Evolutionary conservation across 2,113 vertebrate genomes (phyloP), one percentile per base, ranked within the genome.

Genomic region (Herpetotheres cachinnans): DNA sequence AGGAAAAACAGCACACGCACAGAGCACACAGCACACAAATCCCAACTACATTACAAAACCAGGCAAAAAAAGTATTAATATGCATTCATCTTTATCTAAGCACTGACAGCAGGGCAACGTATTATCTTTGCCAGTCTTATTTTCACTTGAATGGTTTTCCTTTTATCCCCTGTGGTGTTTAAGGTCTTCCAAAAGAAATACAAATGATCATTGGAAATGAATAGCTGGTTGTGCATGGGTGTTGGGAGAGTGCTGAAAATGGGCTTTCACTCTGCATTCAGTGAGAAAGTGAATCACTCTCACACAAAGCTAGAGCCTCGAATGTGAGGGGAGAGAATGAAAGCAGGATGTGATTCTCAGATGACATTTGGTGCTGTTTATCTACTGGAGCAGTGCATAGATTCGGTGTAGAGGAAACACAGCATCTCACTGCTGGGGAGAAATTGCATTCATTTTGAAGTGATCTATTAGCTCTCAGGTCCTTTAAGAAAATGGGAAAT

Each of bases 141-240:
- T 97, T 95, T 95, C 95, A 94, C 93, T 92, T 97, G 92, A 97
- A 96, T 97, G 65, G 77, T 93, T 89, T 90, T 86, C 65, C 90
- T 88, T 96, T 94, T 74, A 77, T 92, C 46, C 63, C 52, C 50
- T 50, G 69, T 89, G 73, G 69, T 95, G 91, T 95, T 97, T 96
- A 82, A 94, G 80, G 92, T 94, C 90, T 95, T 97, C 94, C 96
- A 94, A 96, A 97, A 95, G 94, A 95, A 97, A 96, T 97, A 97
- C 96, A 95, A 96, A 97, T 96, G 96, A 97, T 97, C 89, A 92
- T 95, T 93, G 83, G 92, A 96, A 94, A 96, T 97, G 93, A 96
- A 96, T 96, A 90, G 95, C 91, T 94, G 91, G 92, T 96, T 90
- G 92, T 96, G 91, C 94, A 89, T 11, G 92, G 91, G 76, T 91